These are phyloP conservation scores for Diplazon laetatorius DNA, from an alignment of 2,888 invertebrate genomes.

Conservation along the genomic window DNA sequence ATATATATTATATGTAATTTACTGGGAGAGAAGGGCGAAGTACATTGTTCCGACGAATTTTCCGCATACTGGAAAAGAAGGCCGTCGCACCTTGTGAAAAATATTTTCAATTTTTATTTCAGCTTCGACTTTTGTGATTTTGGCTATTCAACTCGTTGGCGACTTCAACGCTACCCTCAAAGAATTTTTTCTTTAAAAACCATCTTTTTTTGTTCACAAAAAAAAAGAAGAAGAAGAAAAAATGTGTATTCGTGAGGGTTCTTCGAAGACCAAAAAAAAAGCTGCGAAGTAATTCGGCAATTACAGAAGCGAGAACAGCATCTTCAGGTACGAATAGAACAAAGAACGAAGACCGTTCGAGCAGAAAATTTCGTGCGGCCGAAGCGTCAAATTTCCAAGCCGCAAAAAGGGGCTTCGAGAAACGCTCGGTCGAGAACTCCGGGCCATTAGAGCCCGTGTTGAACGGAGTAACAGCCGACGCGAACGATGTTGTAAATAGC, in stretches of 20 bases:
- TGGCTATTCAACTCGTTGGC: too few species aligned
- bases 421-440: slow-evolving; percentile 20
- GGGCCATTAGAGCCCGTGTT: background rate
- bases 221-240: too few species aligned
- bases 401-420: slow-evolving; percentile 32
- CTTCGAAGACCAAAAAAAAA: background rate
- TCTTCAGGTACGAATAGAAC: slow-evolving; percentile 38
- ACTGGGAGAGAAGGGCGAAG: too few species aligned
- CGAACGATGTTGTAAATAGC: slow-evolving; percentile 26
- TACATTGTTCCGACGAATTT: too few species aligned
- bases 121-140: too few species aligned
- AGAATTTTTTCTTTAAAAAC: too few species aligned
- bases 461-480: slow-evolving; percentile 4
- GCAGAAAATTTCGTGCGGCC: slow-evolving; percentile 44
- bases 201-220: too few species aligned
- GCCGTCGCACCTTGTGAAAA: too few species aligned
- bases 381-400: slow-evolving; percentile 37
- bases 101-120: too few species aligned
- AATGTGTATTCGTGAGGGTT: slow-evolving; percentile 1
- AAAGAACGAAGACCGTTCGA: slow-evolving; percentile 28
- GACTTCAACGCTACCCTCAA: too few species aligned
- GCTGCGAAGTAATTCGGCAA: background rate
- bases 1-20: too few species aligned
- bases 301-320: slow-evolving; percentile 34
- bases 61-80: too few species aligned